phyloP scores from a whole-genome alignment of 2,113 vertebrate species.

The Turdus rufiventris region DNA sequence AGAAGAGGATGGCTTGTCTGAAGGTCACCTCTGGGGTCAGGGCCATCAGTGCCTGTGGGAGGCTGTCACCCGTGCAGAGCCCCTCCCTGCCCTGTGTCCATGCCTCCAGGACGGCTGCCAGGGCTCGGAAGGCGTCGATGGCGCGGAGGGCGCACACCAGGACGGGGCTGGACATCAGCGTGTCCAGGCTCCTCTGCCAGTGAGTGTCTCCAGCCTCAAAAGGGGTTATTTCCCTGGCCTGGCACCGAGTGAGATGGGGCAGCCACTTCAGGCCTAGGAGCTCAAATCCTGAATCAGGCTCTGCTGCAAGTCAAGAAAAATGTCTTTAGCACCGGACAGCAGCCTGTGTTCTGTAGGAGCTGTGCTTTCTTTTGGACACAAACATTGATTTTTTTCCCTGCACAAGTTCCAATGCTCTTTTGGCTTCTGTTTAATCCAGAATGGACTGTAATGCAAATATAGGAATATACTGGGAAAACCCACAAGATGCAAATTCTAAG shows the following conservation, averaged over 20 bases:
- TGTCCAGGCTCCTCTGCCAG: slow-evolving; percentile 53
- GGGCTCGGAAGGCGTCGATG: slow-evolving; percentile 32
- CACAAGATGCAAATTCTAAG: not conserved
- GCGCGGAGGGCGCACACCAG: slow-evolving; percentile 59
- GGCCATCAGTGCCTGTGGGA: slow-evolving; percentile 63
- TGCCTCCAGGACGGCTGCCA: slow-evolving; percentile 29
- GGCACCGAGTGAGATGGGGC: slow-evolving; percentile 55
- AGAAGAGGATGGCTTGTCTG: slow-evolving; percentile 72
- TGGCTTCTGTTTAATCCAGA: not conserved
- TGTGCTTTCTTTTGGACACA: not conserved
- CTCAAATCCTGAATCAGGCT: slow-evolving; percentile 38
- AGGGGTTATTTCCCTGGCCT: slow-evolving; percentile 73
- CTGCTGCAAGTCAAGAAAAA: slow-evolving; percentile 31
- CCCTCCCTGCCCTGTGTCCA: not conserved
- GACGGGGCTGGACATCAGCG: slow-evolving; percentile 55
- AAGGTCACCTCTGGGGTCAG: slow-evolving; percentile 70
- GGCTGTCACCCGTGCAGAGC: not conserved
- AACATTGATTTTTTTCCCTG: not conserved
- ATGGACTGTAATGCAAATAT: not conserved
- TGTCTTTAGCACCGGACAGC: not conserved
- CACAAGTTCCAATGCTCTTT: not conserved
- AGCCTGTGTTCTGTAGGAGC: not conserved
- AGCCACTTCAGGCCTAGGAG: slow-evolving; percentile 74
- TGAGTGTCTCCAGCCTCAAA: slow-evolving; percentile 69
- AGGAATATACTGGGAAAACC: not conserved